Percentiles rank a stretch among this genome's conserved stretches.
Evolutionary conservation across 2,888 invertebrate genomes (phyloP).

Genomic region (Cecidostiba fungosa): DNA sequence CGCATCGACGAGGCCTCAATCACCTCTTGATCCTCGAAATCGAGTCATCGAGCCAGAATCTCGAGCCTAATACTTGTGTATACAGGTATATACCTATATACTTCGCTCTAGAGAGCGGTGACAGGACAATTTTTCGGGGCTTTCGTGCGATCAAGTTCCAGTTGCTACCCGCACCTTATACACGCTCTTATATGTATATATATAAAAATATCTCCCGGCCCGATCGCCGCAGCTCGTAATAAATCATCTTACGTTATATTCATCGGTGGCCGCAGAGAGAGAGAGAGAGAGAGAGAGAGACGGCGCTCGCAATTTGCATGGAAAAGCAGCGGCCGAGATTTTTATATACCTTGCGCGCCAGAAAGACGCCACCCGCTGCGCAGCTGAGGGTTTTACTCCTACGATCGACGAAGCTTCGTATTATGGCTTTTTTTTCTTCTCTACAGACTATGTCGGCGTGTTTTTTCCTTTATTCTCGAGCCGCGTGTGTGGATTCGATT

Average conservation of each 20-base stretch:
- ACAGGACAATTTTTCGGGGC: slow-evolving; percentile 62
- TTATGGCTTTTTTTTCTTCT: background rate
- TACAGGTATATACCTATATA: too few species aligned
- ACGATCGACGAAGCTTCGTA: slow-evolving; percentile 2
- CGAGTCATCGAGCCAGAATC: slow-evolving; percentile 33
- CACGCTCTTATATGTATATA: too few species aligned
- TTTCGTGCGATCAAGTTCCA: slow-evolving; percentile 44
- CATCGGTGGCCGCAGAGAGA: slow-evolving; percentile 41
- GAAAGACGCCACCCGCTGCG: slow-evolving; percentile 45
- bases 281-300: too few species aligned
- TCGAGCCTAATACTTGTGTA: too few species aligned
- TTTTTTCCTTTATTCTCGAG: background rate
- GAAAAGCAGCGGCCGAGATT: slow-evolving; percentile 59
- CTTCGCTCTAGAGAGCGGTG: slow-evolving; percentile 13
- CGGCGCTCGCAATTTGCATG: slow-evolving; percentile 61
- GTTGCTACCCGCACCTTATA: background rate
- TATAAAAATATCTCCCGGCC: slow-evolving; percentile 38
- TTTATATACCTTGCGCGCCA: slow-evolving; percentile 20
- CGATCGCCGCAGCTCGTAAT: slow-evolving; percentile 55
- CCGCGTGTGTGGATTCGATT: slow-evolving; percentile 30
- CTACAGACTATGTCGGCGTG: background rate
- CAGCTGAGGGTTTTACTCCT: slow-evolving; percentile 8
- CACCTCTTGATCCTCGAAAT: background rate
- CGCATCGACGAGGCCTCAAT: background rate
- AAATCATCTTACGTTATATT: slow-evolving; percentile 63